phyloP scores from a whole-genome alignment of 1,140 invertebrate genomes.

The Bacillus rossius region DNA sequence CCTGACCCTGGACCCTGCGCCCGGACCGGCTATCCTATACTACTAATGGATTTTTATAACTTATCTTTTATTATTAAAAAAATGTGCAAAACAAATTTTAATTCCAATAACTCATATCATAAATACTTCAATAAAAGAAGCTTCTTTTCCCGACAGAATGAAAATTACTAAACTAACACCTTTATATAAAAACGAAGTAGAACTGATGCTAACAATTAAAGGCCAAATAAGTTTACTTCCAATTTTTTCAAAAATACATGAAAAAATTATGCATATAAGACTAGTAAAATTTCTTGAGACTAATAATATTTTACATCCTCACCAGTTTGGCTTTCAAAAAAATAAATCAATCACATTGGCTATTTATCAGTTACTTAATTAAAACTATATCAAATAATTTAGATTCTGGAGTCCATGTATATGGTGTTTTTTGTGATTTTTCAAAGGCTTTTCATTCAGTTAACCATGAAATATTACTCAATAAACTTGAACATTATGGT shows the following conservation, averaged over 20 bases:
- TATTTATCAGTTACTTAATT: constrained; percentile 20
- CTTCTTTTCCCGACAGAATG: too few species aligned
- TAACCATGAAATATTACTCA: constrained; percentile 23
- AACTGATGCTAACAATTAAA: constrained; percentile 18
- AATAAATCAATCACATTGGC: constrained; percentile 22
- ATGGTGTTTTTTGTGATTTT: constrained; percentile 29
- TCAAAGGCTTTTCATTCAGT: constrained; percentile 34
- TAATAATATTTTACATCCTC: constrained; percentile 21
- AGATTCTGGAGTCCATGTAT: constrained; percentile 18
- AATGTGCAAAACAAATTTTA: too few species aligned
- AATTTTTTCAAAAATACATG: constrained; percentile 27
- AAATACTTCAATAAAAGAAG: too few species aligned
- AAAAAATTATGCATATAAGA: constrained; percentile 24
- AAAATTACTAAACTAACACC: constrained; percentile 22
- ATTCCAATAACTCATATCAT: too few species aligned
- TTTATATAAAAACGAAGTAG: constrained; percentile 22
- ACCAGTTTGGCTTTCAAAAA: constrained; percentile 27
- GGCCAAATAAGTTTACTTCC: constrained; percentile 26
- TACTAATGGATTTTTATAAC: too few species aligned
- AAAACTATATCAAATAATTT: constrained; percentile 15
- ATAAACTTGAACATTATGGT: constrained; percentile 25
- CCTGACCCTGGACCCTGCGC: too few species aligned
- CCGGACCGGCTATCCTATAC: too few species aligned
- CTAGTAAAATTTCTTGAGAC: constrained; percentile 22
- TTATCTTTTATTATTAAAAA: too few species aligned